Evolutionary conservation across 1,140 invertebrate genomes (phyloP).

Genomic region (Meloidogyne floridensis): DNA sequence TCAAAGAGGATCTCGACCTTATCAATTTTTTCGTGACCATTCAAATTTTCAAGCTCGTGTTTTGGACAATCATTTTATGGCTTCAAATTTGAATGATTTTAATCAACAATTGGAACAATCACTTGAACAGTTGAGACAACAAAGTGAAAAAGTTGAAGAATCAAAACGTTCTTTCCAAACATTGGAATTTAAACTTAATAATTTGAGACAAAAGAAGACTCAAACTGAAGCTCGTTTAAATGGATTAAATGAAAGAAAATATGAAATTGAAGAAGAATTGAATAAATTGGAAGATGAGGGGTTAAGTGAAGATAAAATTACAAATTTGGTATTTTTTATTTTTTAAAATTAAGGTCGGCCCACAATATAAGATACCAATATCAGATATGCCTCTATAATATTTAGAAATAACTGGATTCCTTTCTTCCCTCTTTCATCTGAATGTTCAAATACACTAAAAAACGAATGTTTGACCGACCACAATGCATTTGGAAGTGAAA

Average conservation of each 20-base stretch:
- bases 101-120: conserved; percentile 1
- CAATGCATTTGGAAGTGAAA: no score
- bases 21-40: conserved; percentile 41
- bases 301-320: conserved; percentile 24
- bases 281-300: conserved; percentile 36
- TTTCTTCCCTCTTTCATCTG: no score
- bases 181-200: conserved; percentile 9
- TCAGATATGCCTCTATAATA: no score
- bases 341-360: no score
- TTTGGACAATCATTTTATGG: conserved; percentile 14
- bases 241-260: conserved; percentile 9
- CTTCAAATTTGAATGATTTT: neutral
- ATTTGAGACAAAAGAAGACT: neutral
- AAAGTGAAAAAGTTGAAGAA: conserved; percentile 12
- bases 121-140: conserved; percentile 1
- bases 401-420: no score
- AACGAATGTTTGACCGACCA: no score
- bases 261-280: conserved; percentile 26
- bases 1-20: conserved; percentile 22
- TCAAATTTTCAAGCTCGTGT: conserved; percentile 9
- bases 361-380: no score
- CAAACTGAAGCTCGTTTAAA: conserved; percentile 11
- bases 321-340: conserved; percentile 29
- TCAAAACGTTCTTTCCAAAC: neutral
- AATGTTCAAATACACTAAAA: no score